Evolutionary conservation across 2,797 vertebrate genomes (phyloP), one percentile per base, ranked within the genome.

Genomic region (Acipenser oxyrinchus): DNA sequence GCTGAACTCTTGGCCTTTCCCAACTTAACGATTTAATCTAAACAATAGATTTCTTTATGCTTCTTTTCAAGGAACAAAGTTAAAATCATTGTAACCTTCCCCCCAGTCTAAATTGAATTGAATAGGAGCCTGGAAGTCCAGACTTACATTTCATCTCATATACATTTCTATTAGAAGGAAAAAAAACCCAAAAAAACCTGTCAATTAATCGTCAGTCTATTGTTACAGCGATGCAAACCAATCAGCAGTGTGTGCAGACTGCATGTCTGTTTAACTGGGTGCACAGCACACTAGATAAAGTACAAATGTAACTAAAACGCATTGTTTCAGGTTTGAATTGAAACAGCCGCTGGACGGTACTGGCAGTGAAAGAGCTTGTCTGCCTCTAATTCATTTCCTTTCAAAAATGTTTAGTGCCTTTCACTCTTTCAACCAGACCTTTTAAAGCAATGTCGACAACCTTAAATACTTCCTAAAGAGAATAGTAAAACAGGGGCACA

Each of bases 61-160:
- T 37, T 62, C 64, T 70, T 66, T 61, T 18, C 55, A 51, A 23
- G 50, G 50, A 62, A 57, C 60, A 66, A 64, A 69, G 58, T 62
- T 66, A 49, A 66, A 66, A 57, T 58, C 48, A 68, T 62, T 57
- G 48, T 18, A 18, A 48, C 62, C 57, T 57, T 52, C 62, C 23
- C 23, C 65, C 64, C 48, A 62, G n/a, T 69, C 51, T 37, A 66
- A 68, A 68, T 62, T 59, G 23, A 37, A 66, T 37, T 37, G 48
- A 70, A 59, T 50, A 68, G 62, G 63, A 66, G 70, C 8, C 60
- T 60, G 8, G 15, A 49, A 18, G 53, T 65, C 60, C 68, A 60
- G 64, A 49, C 52, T 64, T 6, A 23, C 52, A 59, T 66, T 65
- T 49, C 59, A 65, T 64, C 50, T 49, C 9, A 15, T 62, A 7